Percentiles rank a stretch among this genome's conserved stretches.
phyloP scores from a whole-genome alignment of 35 echinoderm and acorn worm genomes.

The Patiria miniata region DNA sequence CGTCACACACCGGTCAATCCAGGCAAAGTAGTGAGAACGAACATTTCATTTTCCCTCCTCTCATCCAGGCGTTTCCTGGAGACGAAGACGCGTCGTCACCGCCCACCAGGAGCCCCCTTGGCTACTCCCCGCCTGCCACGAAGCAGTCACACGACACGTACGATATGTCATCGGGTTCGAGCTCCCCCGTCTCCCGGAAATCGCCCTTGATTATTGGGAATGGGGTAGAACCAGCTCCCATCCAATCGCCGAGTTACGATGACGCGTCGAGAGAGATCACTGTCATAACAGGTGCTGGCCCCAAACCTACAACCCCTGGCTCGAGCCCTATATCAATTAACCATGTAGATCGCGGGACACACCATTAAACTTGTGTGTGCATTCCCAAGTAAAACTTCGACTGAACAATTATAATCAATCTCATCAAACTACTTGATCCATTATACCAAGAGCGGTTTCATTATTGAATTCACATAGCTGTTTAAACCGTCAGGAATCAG shows the following conservation, averaged over 20 bases:
- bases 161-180: not conserved
- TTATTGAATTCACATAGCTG: no score
- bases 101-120: not conserved
- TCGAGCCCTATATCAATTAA: not conserved
- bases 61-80: not conserved
- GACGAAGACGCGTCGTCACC: not conserved
- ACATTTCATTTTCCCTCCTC: slow-evolving; percentile 1
- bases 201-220: not conserved
- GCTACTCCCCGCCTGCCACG: not conserved
- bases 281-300: not conserved
- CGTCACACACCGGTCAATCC: not conserved
- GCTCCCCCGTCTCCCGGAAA: not conserved
- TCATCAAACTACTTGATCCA: no score
- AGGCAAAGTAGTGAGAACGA: not conserved
- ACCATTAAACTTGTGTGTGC: not conserved
- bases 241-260: not conserved
- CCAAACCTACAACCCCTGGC: not conserved
- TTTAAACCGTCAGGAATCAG: no score
- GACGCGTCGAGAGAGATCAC: not conserved
- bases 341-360: not conserved
- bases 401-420: no score
- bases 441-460: no score
- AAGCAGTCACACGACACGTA: not conserved
- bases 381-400: no score
- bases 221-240: not conserved